Evolutionary conservation across 2,797 vertebrate species (phyloP).

Genomic region (Eospalax fontanierii): DNA sequence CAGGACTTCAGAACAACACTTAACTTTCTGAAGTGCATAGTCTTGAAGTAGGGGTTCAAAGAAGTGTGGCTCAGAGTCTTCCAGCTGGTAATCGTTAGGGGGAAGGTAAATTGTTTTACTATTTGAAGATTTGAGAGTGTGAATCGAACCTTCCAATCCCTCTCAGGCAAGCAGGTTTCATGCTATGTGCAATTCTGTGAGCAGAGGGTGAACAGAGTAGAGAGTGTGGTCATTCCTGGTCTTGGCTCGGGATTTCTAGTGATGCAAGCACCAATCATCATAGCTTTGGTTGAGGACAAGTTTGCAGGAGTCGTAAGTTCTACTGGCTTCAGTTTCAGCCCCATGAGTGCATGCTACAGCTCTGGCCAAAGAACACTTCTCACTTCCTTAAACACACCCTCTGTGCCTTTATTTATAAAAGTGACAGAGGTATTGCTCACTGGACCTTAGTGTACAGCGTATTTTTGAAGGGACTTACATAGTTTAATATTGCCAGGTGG

Average conservation of each 20-base stretch:
- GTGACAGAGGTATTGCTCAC: not conserved
- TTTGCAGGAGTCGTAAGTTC: slow-evolving; percentile 20
- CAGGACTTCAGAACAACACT: not conserved
- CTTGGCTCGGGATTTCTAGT: not conserved
- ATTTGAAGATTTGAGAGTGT: slow-evolving; percentile 13
- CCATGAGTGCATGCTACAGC: not conserved
- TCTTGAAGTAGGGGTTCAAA: not conserved
- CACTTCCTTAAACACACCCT: not conserved
- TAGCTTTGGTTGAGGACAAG: not conserved
- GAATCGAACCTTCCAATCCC: not conserved
- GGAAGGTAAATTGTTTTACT: not conserved
- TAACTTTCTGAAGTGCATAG: slow-evolving; percentile 23
- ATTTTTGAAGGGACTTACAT: not conserved
- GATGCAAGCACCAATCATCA: not conserved
- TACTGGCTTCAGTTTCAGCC: not conserved
- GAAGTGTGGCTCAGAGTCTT: not conserved
- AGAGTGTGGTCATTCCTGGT: not conserved
- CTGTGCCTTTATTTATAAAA: slow-evolving; percentile 44
- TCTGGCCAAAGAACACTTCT: slow-evolving; percentile 7
- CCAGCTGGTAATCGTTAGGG: slow-evolving; percentile 4
- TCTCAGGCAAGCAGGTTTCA: not conserved
- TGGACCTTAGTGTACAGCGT: not conserved
- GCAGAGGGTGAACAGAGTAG: not conserved
- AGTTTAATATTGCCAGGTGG: not conserved
- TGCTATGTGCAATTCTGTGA: not conserved